phyloP scores from a whole-genome alignment of 2,113 vertebrate genomes.

The Zosterops japonicus region DNA sequence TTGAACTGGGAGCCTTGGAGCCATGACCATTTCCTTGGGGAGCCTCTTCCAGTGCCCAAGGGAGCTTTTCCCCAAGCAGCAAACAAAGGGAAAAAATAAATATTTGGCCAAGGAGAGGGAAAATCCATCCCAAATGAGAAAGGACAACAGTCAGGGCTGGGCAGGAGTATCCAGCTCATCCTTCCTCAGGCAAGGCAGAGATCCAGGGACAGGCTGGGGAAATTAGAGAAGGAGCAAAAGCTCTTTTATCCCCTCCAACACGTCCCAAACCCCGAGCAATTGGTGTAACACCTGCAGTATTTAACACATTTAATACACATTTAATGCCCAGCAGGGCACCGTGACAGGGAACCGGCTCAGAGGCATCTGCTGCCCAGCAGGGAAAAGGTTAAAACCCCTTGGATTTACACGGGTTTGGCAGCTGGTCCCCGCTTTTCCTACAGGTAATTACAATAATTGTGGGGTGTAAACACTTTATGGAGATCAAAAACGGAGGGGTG shows the following conservation, averaged over 20 bases:
- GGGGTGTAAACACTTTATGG: slow-evolving; percentile 16
- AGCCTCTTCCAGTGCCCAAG: neutral
- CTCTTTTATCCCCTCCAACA: neutral
- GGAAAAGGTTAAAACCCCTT: slow-evolving; percentile 22
- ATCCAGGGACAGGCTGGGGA: neutral
- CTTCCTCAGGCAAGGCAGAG: neutral
- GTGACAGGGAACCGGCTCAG: fast-evolving
- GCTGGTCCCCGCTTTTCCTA: neutral
- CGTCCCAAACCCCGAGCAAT: neutral
- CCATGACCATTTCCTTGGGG: neutral
- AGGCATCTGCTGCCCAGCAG: neutral
- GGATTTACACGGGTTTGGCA: neutral
- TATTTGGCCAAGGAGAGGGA: neutral
- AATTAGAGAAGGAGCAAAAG: neutral
- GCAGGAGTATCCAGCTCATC: neutral
- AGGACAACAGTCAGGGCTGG: neutral
- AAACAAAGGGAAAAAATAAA: neutral
- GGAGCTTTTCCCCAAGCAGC: fast-evolving
- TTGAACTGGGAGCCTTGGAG: neutral
- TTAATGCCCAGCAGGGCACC: neutral
- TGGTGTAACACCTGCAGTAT: neutral
- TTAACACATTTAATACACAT: neutral
- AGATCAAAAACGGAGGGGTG: slow-evolving; percentile 6
- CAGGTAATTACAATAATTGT: slow-evolving; percentile 53
- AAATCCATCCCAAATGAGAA: neutral